A percentile compares a stretch with the other conserved stretches of the same genome.
phyloP scores from a whole-genome alignment of 2,797 vertebrate species.

The Urophycis tenuis region DNA sequence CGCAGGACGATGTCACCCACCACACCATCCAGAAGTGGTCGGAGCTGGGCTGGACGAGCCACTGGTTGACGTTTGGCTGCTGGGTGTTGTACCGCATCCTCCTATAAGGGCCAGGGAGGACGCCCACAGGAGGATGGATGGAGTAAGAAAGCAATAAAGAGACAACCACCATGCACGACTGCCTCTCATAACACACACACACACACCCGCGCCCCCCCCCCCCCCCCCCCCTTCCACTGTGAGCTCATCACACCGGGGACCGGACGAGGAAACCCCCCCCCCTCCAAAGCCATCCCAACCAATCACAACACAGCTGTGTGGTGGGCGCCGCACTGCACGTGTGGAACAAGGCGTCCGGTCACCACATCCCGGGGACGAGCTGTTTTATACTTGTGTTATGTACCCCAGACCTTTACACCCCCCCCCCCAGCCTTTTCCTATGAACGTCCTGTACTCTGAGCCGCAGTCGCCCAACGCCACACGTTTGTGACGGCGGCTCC shows the following conservation, averaged over 20 bases:
- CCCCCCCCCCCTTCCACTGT: constrained; percentile 60
- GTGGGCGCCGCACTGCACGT: too few species aligned
- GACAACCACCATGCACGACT: constrained; percentile 21
- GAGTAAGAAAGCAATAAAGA: constrained; percentile 53
- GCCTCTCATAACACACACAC: background rate
- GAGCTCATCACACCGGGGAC: constrained; percentile 50
- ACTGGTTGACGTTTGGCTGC: constrained; percentile 86
- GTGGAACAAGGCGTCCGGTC: background rate
- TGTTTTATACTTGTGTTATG: constrained; percentile 42
- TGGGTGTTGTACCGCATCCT: constrained; percentile 87
- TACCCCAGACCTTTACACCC: background rate
- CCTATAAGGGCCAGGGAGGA: constrained; percentile 57
- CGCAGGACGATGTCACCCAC: constrained; percentile 79
- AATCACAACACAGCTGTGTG: background rate
- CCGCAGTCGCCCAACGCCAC: constrained; percentile 32
- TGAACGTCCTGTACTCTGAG: constrained; percentile 42
- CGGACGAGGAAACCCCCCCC: constrained; percentile 37
- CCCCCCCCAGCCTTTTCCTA: constrained; percentile 6
- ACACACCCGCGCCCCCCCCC: too few species aligned
- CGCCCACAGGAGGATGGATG: background rate
- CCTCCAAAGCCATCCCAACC: background rate
- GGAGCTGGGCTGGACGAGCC: constrained; percentile 88
- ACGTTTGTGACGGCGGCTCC: constrained; percentile 49
- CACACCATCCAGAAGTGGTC: constrained; percentile 90
- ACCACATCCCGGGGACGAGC: constrained; percentile 35